Evolutionary conservation across 2,888 invertebrate species (phyloP).

Genomic region (Cantharis nigra): DNA sequence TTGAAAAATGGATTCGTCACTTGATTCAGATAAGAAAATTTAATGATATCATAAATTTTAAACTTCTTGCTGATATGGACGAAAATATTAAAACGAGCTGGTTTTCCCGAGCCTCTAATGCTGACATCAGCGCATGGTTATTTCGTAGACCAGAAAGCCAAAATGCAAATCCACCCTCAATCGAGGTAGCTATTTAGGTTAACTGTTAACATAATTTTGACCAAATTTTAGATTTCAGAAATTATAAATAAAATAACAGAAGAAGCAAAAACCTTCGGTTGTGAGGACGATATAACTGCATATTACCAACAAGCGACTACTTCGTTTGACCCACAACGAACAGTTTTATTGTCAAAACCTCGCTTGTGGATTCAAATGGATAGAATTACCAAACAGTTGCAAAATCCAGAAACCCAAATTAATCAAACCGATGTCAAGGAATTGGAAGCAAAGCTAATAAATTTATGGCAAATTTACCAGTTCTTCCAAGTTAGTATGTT

Average conservation of each 20-base stretch:
- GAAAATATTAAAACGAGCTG: constrained; percentile 50
- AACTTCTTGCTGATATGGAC: constrained; percentile 35
- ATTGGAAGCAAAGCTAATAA: neutral
- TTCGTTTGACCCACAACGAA: neutral
- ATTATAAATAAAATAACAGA: neutral
- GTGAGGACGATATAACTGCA: neutral
- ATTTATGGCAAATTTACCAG: neutral
- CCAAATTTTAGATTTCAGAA: neutral
- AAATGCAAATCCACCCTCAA: neutral
- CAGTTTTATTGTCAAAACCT: neutral
- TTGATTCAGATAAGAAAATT: constrained; percentile 46
- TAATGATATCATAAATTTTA: constrained; percentile 46
- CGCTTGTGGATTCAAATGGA: neutral
- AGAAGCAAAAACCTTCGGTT: neutral
- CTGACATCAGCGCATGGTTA: constrained; percentile 40
- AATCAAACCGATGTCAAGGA: neutral
- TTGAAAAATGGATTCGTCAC: neutral
- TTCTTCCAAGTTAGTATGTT: neutral
- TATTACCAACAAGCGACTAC: neutral
- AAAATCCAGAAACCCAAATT: neutral
- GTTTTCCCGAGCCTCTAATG: constrained; percentile 40
- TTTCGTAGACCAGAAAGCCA: constrained; percentile 10
- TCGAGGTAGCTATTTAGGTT: neutral
- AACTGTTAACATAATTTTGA: too few species aligned
- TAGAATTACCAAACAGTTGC: neutral